phyloP scores from a whole-genome alignment of 2,797 vertebrate genomes.

The Rhynchonycteris naso region DNA sequence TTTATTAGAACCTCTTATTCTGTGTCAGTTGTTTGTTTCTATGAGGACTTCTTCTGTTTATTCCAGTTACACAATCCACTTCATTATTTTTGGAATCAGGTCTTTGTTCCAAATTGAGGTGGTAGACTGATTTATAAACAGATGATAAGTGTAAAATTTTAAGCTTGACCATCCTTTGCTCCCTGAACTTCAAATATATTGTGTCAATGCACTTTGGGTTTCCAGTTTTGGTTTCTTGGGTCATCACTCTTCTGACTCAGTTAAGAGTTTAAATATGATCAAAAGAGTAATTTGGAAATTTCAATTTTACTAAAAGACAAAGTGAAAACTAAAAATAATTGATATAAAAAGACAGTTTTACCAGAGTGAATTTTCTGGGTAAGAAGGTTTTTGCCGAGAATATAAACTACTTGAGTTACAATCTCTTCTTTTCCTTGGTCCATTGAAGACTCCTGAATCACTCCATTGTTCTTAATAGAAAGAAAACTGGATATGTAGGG shows the following conservation, averaged over 20 bases:
- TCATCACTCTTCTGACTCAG: neutral
- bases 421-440: neutral
- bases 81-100: constrained; percentile 46
- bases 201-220: neutral
- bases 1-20: neutral
- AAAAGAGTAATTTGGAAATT: neutral
- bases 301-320: constrained; percentile 9
- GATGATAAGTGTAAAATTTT: constrained; percentile 8
- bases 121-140: constrained; percentile 47
- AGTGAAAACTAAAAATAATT: neutral
- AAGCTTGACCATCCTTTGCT: neutral
- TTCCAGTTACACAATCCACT: neutral
- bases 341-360: neutral
- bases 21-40: constrained; percentile 5
- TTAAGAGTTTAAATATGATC: constrained; percentile 32
- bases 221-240: neutral
- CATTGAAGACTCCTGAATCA: neutral
- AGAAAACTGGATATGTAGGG: neutral
- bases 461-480: neutral
- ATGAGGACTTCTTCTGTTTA: neutral
- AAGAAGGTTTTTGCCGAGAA: neutral
- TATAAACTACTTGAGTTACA: neutral
- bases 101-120: constrained; percentile 28
- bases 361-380: neutral
- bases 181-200: constrained; percentile 9